These are phyloP conservation scores for Oscheius onirici DNA, from an alignment of 2,888 invertebrate species.

Conservation along the genomic window DNA sequence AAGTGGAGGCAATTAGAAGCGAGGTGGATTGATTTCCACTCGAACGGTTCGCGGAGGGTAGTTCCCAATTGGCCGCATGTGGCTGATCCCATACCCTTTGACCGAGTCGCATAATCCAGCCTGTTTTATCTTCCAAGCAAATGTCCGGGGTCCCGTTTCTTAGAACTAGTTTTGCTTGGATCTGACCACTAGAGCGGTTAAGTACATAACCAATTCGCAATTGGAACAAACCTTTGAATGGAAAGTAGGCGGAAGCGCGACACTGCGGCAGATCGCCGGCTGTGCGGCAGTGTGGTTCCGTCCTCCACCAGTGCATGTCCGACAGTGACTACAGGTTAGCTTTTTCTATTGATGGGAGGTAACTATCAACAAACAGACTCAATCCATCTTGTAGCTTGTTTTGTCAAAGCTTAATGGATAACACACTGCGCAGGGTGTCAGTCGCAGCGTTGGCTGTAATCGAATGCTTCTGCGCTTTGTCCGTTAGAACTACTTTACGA, in stretches of 20 bases:
- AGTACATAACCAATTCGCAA: conserved; percentile 23
- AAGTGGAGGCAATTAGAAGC: conserved; percentile 30
- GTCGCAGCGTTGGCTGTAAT: conserved; percentile 33
- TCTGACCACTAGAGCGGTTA: conserved; percentile 11
- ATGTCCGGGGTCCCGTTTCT: background rate
- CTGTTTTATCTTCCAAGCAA: background rate
- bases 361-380: background rate
- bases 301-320: conserved; percentile 26
- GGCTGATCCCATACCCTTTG: background rate
- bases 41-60: conserved; percentile 24
- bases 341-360: background rate
- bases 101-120: background rate
- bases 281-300: conserved; percentile 17
- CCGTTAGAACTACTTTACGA: conserved; percentile 32
- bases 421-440: conserved; percentile 28
- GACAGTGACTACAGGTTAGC: conserved; percentile 30
- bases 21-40: conserved; percentile 32
- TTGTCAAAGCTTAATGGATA: conserved; percentile 24
- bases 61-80: background rate
- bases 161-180: conserved; percentile 1
- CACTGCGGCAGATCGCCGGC: conserved; percentile 14
- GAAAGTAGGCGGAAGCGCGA: conserved; percentile 28
- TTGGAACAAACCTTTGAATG: conserved; percentile 20
- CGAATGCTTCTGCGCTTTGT: conserved; percentile 33
- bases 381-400: conserved; percentile 21